Evolutionary conservation across 2,113 vertebrate genomes (phyloP), one percentile per base, ranked within the genome.

Genomic region (Hippoglossus stenolepis): DNA sequence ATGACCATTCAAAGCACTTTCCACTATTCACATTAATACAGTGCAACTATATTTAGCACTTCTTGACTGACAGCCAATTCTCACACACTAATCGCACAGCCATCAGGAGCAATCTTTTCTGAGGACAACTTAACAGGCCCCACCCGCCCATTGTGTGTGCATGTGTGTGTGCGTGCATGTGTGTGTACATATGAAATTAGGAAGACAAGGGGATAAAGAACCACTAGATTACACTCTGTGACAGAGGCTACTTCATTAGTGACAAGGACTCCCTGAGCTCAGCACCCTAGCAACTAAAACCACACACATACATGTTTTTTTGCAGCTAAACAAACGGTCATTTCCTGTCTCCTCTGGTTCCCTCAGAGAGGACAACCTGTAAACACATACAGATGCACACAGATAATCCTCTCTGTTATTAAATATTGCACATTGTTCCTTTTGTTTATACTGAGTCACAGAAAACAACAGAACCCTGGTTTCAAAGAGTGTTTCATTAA

Each of bases 361-460:
- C 91, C 93, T 95, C 92, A 85, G 94, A 83, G 94, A 93, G 87
- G 87, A 67, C 85, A 93, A 89, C 93, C 90, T 54, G 20, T n/a
- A 54, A n/a, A n/a, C 20, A n/a, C 51, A n/a, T 14, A 14, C 43
- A 45, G 13, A 53, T 15, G 28, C 28, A 43, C 11, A 43, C 10
- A 43, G 10, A 49, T 17, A 49, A 17, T 49, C 14, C 47, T 49
- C 47, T 49, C 38, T 40, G 38, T 40, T 40, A 40, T 40, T 9
- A 38, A 38, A 38, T 38, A 38, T 28, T 28, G 28, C 28, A 28
- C 28, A 28, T 28, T 28, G 28, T 28, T 28, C 3, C 3, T 28
- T 31, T 31, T 31, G 31, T 31, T 31, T 31, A 7, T 31, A 31
- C 6, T 31, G 31, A 31, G 31, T 31, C 31, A 31, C 31, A 31